phyloP scores from a whole-genome alignment of 2,888 invertebrate species.

The Lasioglossum morio region DNA sequence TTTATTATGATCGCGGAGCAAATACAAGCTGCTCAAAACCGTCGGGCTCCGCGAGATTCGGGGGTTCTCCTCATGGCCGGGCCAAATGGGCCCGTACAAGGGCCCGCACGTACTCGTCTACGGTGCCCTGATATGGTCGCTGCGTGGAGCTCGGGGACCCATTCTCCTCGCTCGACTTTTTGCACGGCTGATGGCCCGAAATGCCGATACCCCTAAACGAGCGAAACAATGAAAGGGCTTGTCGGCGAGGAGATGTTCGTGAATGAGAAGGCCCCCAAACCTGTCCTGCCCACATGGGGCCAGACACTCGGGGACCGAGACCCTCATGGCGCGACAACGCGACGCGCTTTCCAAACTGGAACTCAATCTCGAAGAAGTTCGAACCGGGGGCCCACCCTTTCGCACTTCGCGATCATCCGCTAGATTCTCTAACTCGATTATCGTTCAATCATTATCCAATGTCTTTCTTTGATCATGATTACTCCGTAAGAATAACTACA shows the following conservation, averaged over 20 bases:
- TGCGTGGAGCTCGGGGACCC: conserved; percentile 62
- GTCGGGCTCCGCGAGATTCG: conserved; percentile 33
- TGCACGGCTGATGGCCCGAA: conserved; percentile 72
- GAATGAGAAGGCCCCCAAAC: conserved; percentile 79
- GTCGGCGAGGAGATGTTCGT: conserved; percentile 73
- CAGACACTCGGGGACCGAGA: conserved; percentile 64
- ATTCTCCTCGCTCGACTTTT: conserved; percentile 77
- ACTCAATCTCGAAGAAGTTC: conserved; percentile 61
- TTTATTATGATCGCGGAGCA: conserved; percentile 58
- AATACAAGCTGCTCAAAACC: conserved; percentile 34
- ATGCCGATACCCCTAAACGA: conserved; percentile 77
- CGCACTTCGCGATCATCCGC: conserved; percentile 17
- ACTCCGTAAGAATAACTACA: no score
- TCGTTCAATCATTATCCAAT: not conserved
- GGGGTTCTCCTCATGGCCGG: conserved; percentile 26
- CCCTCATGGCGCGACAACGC: conserved; percentile 70
- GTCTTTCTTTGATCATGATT: no score
- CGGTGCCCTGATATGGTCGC: conserved; percentile 75
- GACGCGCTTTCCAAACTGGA: conserved; percentile 70
- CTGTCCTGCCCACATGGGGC: conserved; percentile 78
- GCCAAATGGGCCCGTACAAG: conserved; percentile 56
- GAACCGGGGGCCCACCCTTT: conserved; percentile 35
- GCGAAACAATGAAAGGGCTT: conserved; percentile 81
- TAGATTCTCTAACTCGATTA: not conserved
- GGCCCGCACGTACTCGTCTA: conserved; percentile 50